These are phyloP conservation scores for Dryobotodes eremita DNA, from an alignment of 2,888 invertebrate genomes.

Conservation along the genomic window DNA sequence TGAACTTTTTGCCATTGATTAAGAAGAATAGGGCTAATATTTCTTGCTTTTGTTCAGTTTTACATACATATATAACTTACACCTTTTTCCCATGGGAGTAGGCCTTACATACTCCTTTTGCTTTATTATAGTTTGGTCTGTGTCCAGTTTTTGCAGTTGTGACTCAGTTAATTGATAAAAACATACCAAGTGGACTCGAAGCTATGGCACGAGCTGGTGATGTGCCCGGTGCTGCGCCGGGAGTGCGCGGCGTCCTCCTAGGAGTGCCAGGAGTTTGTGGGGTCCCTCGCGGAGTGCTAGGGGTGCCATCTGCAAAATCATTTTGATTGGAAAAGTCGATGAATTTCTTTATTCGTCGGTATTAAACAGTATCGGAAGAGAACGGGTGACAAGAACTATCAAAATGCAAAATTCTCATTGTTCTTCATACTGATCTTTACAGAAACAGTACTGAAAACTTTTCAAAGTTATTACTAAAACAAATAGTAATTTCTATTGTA, in stretches of 20 bases:
- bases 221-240: conserved; percentile 76
- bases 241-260: conserved; percentile 68
- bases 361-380: background rate
- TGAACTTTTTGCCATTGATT: too few relatives aligned
- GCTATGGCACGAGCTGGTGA: conserved; percentile 84
- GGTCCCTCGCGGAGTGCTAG: conserved; percentile 46
- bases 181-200: conserved; percentile 87
- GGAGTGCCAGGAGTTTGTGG: conserved; percentile 75
- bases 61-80: too few relatives aligned
- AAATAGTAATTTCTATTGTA: background rate
- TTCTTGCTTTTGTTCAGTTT: too few relatives aligned
- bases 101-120: too few relatives aligned
- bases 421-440: background rate
- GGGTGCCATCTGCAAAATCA: conserved; percentile 53
- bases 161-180: background rate
- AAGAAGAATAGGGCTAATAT: too few relatives aligned
- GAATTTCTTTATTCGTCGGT: background rate
- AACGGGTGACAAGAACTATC: background rate
- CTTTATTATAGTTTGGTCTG: too few relatives aligned
- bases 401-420: background rate
- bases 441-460: background rate
- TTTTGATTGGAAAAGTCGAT: background rate
- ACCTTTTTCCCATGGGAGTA: too few relatives aligned
- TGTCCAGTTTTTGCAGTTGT: background rate
- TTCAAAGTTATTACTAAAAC: background rate